These are phyloP conservation scores for Ethmia dodecea DNA, from an alignment of 2,888 invertebrate genomes.

Conservation along the genomic window DNA sequence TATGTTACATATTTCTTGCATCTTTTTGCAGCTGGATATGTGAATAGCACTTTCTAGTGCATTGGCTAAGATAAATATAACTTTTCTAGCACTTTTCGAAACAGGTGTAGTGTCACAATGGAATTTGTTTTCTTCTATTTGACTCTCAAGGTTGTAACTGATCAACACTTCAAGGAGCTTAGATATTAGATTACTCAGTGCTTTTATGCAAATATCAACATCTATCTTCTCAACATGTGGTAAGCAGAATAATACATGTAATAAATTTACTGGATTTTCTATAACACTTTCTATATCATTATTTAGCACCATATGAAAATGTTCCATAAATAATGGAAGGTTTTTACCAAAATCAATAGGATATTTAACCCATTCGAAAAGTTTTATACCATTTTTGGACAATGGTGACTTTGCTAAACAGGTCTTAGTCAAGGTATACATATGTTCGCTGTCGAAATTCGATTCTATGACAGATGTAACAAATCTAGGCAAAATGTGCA, in stretches of 20 bases:
- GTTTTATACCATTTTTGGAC: constrained; percentile 76
- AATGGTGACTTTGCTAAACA: constrained; percentile 82
- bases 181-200: constrained; percentile 47
- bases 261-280: constrained; percentile 53
- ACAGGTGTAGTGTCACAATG: constrained; percentile 45
- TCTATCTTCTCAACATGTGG: constrained; percentile 74
- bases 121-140: constrained; percentile 38
- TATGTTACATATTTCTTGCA: constrained; percentile 64
- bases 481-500: constrained; percentile 83
- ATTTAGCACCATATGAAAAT: constrained; percentile 46
- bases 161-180: constrained; percentile 41
- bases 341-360: constrained; percentile 76
- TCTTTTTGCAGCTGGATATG: constrained; percentile 63
- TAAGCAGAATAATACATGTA: constrained; percentile 72
- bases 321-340: constrained; percentile 50
- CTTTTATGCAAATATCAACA: constrained; percentile 41
- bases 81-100: constrained; percentile 52
- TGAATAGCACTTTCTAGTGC: constrained; percentile 79
- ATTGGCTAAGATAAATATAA: constrained; percentile 75
- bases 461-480: constrained; percentile 76
- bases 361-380: constrained; percentile 82
- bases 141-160: constrained; percentile 47
- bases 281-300: constrained; percentile 49
- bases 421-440: constrained; percentile 81
- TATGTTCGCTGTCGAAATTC: constrained; percentile 70